Percentiles rank a stretch among this genome's conserved stretches.
Conservation (phyloP, 2,797 vertebrate species). For the Labroides dimidiatus region DNA sequence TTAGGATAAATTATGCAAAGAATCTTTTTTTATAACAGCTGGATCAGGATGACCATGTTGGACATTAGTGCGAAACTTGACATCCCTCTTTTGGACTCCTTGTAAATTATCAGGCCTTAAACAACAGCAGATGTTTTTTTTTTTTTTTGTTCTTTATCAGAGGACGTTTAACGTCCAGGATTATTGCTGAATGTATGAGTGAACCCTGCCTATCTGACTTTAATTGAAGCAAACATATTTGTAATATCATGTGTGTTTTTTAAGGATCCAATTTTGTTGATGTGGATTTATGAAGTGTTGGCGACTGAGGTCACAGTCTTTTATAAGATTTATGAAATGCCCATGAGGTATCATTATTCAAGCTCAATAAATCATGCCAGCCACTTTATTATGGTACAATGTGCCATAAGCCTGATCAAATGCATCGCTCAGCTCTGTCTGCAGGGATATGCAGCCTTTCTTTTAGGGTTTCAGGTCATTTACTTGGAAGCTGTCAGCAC, state of each 20-base stretch:
- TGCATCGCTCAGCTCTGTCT: conserved; percentile 61
- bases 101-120: conserved; percentile 79
- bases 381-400: conserved; percentile 69
- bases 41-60: conserved; percentile 62
- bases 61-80: conserved; percentile 75
- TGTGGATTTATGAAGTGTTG: conserved; percentile 85
- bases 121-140: conserved; percentile 76
- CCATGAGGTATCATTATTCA: conserved; percentile 74
- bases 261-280: conserved; percentile 79
- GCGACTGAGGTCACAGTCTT: conserved; percentile 80
- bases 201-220: conserved; percentile 76
- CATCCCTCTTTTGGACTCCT: conserved; percentile 75
- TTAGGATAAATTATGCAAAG: conserved; percentile 58
- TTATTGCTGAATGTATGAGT: conserved; percentile 69
- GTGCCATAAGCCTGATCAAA: conserved; percentile 73
- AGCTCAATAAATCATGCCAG: conserved; percentile 82
- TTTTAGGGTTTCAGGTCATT: conserved; percentile 48
- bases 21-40: conserved; percentile 54
- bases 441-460: conserved; percentile 32
- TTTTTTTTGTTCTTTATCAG: conserved; percentile 84
- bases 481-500: conserved; percentile 28
- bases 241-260: conserved; percentile 74
- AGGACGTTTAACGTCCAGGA: conserved; percentile 65
- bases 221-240: conserved; percentile 76
- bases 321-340: conserved; percentile 86